Percentiles rank a stretch among this genome's conserved stretches.
These are phyloP conservation scores for Nothocercus julius DNA, from an alignment of 2,113 vertebrate genomes.

Conservation along the genomic window DNA sequence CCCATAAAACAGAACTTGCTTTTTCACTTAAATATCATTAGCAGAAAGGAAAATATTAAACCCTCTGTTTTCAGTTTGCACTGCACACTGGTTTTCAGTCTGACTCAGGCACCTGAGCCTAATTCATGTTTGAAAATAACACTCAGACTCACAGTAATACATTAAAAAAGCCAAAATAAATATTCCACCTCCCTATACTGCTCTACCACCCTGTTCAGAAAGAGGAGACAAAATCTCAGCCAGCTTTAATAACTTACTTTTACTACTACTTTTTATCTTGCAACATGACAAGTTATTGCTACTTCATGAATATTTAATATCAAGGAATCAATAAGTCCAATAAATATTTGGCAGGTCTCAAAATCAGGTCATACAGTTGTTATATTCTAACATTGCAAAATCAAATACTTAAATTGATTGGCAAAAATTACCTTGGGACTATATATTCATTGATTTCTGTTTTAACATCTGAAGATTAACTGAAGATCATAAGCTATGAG, in stretches of 20 bases:
- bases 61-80: not conserved
- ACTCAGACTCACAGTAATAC: not conserved
- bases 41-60: not conserved
- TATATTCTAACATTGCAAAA: not conserved
- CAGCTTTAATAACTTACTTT: not conserved
- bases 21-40: not conserved
- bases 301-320: not conserved
- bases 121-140: not conserved
- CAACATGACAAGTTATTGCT: not conserved
- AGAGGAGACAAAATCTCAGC: not conserved
- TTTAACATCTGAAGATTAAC: not conserved
- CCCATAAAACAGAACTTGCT: not conserved
- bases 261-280: not conserved
- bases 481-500: not conserved
- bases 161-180: not conserved
- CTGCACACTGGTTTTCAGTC: not conserved
- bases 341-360: not conserved
- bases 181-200: not conserved
- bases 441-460: accelerated
- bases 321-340: not conserved
- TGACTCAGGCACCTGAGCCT: not conserved
- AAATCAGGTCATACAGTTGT: not conserved
- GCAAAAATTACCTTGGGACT: not conserved
- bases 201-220: accelerated
- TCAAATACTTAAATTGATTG: not conserved